Evolutionary conservation across 2,888 invertebrate species (phyloP).

Genomic region (Sussaba pulchella): DNA sequence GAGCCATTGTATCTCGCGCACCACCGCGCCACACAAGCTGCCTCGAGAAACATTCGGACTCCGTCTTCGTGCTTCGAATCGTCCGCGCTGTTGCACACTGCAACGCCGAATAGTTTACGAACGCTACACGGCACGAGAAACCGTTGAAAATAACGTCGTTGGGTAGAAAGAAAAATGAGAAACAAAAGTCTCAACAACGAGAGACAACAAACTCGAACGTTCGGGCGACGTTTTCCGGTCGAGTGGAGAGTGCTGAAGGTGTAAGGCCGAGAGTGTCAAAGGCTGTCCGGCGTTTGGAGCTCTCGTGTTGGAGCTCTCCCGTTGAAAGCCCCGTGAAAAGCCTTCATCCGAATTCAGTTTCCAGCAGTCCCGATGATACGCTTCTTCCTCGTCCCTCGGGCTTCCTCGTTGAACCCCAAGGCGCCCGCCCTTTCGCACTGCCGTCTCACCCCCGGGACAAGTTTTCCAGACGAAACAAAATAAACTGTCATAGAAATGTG

Average conservation of each 20-base stretch:
- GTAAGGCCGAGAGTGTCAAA: constrained; percentile 38
- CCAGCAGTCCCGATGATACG: constrained; percentile 19
- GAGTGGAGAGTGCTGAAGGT: constrained; percentile 48
- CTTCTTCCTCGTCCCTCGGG: neutral
- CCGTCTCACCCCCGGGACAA: constrained; percentile 5
- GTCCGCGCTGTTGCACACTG: constrained; percentile 20
- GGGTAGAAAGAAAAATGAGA: neutral
- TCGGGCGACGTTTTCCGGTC: constrained; percentile 45
- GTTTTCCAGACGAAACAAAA: constrained; percentile 40
- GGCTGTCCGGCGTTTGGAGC: constrained; percentile 29
- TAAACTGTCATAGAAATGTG: constrained; percentile 20
- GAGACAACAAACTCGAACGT: constrained; percentile 46
- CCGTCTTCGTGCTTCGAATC: neutral
- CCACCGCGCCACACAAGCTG: constrained; percentile 7
- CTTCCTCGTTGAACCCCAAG: neutral
- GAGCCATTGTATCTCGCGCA: constrained; percentile 55
- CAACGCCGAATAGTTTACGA: constrained; percentile 18
- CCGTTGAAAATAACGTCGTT: constrained; percentile 13
- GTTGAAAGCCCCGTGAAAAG: constrained; percentile 15
- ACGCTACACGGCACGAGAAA: neutral
- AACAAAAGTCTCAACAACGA: constrained; percentile 20
- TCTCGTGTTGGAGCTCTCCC: constrained; percentile 9
- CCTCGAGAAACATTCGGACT: constrained; percentile 57
- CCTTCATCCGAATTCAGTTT: constrained; percentile 9
- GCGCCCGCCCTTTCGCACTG: neutral